Evolutionary conservation across 2,888 invertebrate species (phyloP).

Genomic region (Athrips mouffetella): DNA sequence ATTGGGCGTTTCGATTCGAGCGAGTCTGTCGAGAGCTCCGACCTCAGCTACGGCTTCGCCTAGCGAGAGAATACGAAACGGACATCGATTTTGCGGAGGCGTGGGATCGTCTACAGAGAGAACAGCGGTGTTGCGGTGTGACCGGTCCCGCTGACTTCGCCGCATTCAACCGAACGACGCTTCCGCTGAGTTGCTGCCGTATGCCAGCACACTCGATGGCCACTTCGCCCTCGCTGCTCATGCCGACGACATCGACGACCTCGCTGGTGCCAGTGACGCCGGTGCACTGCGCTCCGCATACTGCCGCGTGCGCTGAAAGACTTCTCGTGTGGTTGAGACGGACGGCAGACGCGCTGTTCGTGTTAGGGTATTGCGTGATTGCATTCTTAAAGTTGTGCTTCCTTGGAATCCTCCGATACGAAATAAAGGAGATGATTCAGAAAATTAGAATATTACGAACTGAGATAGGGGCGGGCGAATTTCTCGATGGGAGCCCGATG

Average conservation of each 20-base stretch:
- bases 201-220: conserved; percentile 61
- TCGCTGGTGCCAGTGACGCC: conserved; percentile 57
- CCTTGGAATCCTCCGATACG: conserved; percentile 90
- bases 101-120: conserved; percentile 87
- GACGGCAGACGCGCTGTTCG: conserved; percentile 88
- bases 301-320: conserved; percentile 84
- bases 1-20: conserved; percentile 90
- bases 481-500: conserved; percentile 64
- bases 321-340: conserved; percentile 86
- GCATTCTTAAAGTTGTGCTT: conserved; percentile 94
- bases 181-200: conserved; percentile 70
- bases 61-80: conserved; percentile 84
- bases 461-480: conserved; percentile 78
- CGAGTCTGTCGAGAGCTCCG: conserved; percentile 85
- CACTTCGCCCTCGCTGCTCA: conserved; percentile 72
- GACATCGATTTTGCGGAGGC: conserved; percentile 85
- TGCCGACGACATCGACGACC: conserved; percentile 50
- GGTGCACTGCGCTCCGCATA: conserved; percentile 68
- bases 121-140: conserved; percentile 88
- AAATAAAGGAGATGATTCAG: conserved; percentile 94
- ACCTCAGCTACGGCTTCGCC: conserved; percentile 80
- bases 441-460: conserved; percentile 89
- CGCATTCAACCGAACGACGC: conserved; percentile 58
- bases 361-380: conserved; percentile 91
- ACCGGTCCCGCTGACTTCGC: conserved; percentile 79